Base-by-base conservation (phyloP, 2,797 vertebrate genomes). In the Podarcis lilfordi region DNA sequence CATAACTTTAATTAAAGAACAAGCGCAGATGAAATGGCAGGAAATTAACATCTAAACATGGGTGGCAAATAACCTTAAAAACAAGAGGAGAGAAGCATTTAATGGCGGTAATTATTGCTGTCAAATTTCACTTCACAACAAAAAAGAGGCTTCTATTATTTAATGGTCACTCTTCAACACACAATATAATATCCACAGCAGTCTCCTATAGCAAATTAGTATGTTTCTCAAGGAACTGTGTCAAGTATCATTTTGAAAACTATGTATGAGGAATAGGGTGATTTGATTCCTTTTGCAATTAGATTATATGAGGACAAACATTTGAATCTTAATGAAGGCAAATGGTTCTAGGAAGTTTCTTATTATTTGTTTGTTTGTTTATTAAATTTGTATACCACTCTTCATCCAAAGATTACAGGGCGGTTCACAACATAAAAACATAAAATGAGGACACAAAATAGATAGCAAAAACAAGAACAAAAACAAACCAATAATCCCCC, bases 1-100 rank as follows among this genome's bases (percentile, higher is more conserved):
- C 80, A 85, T 93, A 80, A 75, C 84, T 92, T 95, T 93, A 71
- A 83, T 92, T 90, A 91, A 92, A 89, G 7, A 75, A 77, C 88
- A 83, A 85, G 94, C 82, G 75, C 43, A 86, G 66, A 90, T 77
- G 66, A 80, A 93, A 92, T 85, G 82, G 64, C 11, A 75, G 43
- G 88, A 93, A 93, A 89, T 27, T 91, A 92, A 37, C 11, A 91
- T 80, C 45, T 90, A 75, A 91, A 86, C 64, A 81, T 75, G 89
- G 68, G 43, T 87, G 71, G 91, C 23, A 94, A 94, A 88, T 91
- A 92, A 55, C n/a, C 87, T 87, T 76, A 82, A 78, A 85, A 72
- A 69, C 81, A 90, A 40, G 43, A 82, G 10, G 19, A 66, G 29
- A 85, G 66, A 6, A 85, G 66, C 91, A 90, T 80, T 59, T 9